Conservation (phyloP, 2,113 vertebrate genomes). For the Rattus rattus region DNA sequence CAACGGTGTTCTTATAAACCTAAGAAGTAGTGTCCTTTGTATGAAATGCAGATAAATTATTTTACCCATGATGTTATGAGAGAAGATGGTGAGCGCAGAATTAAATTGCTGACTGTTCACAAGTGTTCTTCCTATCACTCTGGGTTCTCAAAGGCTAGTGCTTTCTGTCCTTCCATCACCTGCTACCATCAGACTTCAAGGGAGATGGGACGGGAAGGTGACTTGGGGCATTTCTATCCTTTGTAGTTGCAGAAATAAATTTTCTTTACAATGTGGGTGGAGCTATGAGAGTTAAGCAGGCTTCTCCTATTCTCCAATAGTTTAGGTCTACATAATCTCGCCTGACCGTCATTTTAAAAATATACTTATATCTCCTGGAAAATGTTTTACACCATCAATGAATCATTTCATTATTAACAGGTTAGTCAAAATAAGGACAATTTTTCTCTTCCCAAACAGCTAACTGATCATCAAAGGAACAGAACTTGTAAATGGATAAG, state of each 20-base stretch:
- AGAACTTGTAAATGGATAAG: not conserved
- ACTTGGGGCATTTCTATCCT: not conserved
- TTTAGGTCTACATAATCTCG: constrained; percentile 12
- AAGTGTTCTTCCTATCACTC: not conserved
- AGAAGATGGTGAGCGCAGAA: not conserved
- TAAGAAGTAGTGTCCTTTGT: not conserved
- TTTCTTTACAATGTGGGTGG: not conserved
- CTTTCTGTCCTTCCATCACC: not conserved
- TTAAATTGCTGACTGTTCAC: not conserved
- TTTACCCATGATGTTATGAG: not conserved
- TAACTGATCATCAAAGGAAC: not conserved
- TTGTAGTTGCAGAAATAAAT: constrained; percentile 33
- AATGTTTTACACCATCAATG: not conserved
- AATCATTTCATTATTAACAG: constrained; percentile 3
- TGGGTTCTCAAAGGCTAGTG: not conserved
- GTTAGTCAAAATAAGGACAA: not conserved
- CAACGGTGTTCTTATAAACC: not conserved
- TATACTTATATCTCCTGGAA: constrained; percentile 32
- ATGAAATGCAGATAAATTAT: not conserved
- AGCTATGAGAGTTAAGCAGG: not conserved
- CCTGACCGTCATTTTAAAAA: not conserved
- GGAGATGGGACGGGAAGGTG: not conserved
- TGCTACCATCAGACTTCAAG: not conserved
- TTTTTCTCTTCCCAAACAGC: not conserved
- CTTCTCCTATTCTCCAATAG: not conserved